Evolutionary conservation across 1,140 invertebrate genomes (phyloP).

Genomic region (Mercenaria mercenaria): DNA sequence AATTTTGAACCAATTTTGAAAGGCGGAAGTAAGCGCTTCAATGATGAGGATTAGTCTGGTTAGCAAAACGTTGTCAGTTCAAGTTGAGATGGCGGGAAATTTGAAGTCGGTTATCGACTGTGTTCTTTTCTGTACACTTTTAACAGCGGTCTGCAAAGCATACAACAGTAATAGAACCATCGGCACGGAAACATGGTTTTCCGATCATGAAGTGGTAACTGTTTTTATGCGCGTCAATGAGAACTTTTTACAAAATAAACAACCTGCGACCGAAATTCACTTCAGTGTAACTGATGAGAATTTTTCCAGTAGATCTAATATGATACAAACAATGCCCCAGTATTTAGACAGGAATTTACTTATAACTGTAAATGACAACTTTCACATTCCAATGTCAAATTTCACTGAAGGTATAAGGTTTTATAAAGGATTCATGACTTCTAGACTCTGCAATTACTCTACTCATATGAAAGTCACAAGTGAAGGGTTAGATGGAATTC

Average conservation of each 20-base stretch:
- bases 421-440: not conserved
- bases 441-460: not conserved
- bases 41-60: not conserved
- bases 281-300: not conserved
- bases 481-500: slow-evolving; percentile 17
- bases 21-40: slow-evolving; percentile 16
- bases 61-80: not conserved
- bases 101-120: not conserved
- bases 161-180: not conserved
- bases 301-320: not conserved
- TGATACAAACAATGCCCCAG: not conserved
- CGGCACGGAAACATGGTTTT: not conserved
- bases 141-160: not conserved
- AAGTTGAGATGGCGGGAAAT: slow-evolving; percentile 45
- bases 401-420: not conserved
- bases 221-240: not conserved
- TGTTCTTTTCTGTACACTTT: not conserved
- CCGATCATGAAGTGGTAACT: not conserved
- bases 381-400: not conserved
- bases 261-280: not conserved
- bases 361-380: not conserved
- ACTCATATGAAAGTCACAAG: slow-evolving; percentile 16
- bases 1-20: too few relatives aligned
- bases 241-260: not conserved
- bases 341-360: not conserved